Evolutionary conservation across 2,888 invertebrate species (phyloP), one percentile per base, ranked within the genome.

Genomic region (Trissoscelio sp.): DNA sequence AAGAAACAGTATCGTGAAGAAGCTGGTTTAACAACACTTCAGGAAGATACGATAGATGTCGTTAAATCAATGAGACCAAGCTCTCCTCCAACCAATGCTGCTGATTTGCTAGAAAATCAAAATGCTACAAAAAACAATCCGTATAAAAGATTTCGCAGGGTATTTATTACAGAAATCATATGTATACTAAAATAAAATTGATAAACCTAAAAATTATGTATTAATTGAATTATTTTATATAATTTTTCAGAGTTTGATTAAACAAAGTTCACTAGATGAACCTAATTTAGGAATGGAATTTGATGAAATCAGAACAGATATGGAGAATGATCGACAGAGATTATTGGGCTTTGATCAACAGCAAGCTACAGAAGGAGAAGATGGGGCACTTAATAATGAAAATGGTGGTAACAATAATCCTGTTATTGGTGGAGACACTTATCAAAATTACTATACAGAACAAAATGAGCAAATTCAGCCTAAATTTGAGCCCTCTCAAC

Each of bases 21-120:
- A 82, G 93, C 95, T 87, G 95, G 94, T 1, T 93, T 99, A 83
- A 93, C 95, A 31, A 94, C 95, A 2, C 92, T 96, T 75, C 95
- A 95, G 79, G 99, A 99, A 92, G 98, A 99, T 91, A 98, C 99
- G 0, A 93, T 98, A 85, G 97, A 98, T 92, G 96, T 99, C n/a
- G 96, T 97, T 1, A 95, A 95, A 88, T 95, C 95, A 55, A 98
- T 99, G 98, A 93, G 98, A 85, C 97, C 99, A 0, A 97, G 98
- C 67, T 97, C 98, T 1, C 98, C 99, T 4, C 98, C 99, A 0
- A 96, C 97, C 1, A 97, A 96, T 91, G 97, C 97, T 37, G 95
- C 96, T 20, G 98, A 98, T 90, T 94, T 97, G 87, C 91, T 97
- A 66, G 97, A 97, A 90, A 95, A 96, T 82, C 97, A 97, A 91